These are phyloP conservation scores for Coleophora flavipennella DNA, from an alignment of 2,888 invertebrate genomes.

Conservation along the genomic window DNA sequence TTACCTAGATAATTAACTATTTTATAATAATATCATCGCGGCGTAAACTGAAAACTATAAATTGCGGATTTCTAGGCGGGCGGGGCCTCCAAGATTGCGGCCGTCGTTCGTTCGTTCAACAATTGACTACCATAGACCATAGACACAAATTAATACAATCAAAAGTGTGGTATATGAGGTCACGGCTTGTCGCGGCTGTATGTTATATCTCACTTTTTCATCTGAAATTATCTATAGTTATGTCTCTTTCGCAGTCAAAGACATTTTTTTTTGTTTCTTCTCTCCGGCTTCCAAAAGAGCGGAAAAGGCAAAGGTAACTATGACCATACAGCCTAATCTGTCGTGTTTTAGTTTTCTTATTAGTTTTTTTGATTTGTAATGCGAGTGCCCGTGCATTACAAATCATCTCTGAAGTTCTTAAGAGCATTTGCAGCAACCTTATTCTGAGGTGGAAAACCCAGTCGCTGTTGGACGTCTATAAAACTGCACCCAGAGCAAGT, in stretches of 20 bases:
- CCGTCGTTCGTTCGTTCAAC: constrained; percentile 61
- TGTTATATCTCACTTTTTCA: constrained; percentile 1
- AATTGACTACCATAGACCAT: constrained; percentile 48
- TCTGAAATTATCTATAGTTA: neutral
- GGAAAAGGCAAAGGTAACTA: too few species aligned
- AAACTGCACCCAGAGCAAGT: too few species aligned
- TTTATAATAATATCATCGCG: constrained; percentile 62
- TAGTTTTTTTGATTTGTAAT: too few species aligned
- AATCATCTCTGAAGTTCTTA: too few species aligned
- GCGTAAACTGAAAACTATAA: constrained; percentile 50
- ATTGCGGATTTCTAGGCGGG: constrained; percentile 61
- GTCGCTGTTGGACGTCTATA: too few species aligned
- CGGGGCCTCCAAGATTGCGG: constrained; percentile 60
- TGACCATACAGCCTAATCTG: too few species aligned
- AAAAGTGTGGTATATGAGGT: constrained; percentile 1
- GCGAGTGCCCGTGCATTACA: too few species aligned
- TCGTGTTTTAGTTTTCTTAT: too few species aligned
- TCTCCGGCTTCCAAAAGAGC: too few species aligned
- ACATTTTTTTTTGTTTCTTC: too few species aligned
- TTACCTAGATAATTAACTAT: constrained; percentile 52
- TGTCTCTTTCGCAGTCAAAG: constrained; percentile 6
- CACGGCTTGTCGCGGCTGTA: constrained; percentile 10
- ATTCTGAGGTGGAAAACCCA: too few species aligned
- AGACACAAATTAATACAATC: neutral
- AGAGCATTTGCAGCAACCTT: too few species aligned